phyloP scores from a whole-genome alignment of 1,140 invertebrate species.

The Euglossa dilemma region DNA sequence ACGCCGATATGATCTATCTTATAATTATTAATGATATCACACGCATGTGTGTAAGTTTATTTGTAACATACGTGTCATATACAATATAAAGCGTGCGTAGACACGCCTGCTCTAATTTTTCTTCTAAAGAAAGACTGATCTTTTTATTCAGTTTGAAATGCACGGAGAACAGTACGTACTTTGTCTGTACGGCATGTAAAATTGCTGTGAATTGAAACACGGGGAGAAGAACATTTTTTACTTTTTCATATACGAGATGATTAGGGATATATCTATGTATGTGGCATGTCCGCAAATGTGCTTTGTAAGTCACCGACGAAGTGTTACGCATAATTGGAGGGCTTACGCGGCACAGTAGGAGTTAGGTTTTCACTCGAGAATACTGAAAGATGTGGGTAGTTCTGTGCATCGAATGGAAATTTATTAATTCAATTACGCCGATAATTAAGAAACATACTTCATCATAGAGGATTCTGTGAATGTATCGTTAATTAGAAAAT shows the following conservation, averaged over 20 bases:
- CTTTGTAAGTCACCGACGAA: slow-evolving; percentile 40
- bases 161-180: slow-evolving; percentile 41
- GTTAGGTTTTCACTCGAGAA: slow-evolving; percentile 20
- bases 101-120: slow-evolving; percentile 45
- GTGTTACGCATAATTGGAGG: slow-evolving; percentile 30
- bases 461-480: neutral
- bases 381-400: neutral
- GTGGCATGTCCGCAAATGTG: slow-evolving; percentile 31
- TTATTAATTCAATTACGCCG: neutral
- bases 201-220: slow-evolving; percentile 52
- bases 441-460: neutral
- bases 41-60: slow-evolving; percentile 50
- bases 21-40: slow-evolving; percentile 46
- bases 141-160: slow-evolving; percentile 57
- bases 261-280: slow-evolving; percentile 35
- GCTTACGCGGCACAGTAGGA: slow-evolving; percentile 41
- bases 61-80: slow-evolving; percentile 53
- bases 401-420: neutral
- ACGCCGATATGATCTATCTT: slow-evolving; percentile 39
- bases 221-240: slow-evolving; percentile 50
- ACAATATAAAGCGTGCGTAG: slow-evolving; percentile 35
- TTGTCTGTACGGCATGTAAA: slow-evolving; percentile 46
- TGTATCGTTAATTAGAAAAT: neutral
- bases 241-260: slow-evolving; percentile 46
- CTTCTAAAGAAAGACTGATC: slow-evolving; percentile 66